A percentile compares a stretch with the other conserved stretches of the same genome.
Evolutionary conservation across 2,888 invertebrate genomes (phyloP).

Genomic region (Melieria crassipennis): DNA sequence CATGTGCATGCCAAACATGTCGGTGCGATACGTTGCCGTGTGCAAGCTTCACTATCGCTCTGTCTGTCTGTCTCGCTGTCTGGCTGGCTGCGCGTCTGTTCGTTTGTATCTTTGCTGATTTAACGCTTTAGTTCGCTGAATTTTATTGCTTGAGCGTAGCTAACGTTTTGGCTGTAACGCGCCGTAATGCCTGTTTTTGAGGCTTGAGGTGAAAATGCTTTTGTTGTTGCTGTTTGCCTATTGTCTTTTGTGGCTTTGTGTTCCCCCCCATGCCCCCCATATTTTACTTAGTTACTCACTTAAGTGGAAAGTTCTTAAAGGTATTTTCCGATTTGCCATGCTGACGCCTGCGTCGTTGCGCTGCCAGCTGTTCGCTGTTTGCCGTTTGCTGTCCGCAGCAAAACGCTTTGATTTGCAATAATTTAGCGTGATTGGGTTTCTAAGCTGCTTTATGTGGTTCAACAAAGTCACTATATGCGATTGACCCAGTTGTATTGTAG

Average conservation of each 20-base stretch:
- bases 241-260: too few species aligned
- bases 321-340: conserved; percentile 32
- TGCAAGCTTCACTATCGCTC: neutral
- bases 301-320: conserved; percentile 39
- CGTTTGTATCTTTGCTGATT: conserved; percentile 36
- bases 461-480: too few species aligned
- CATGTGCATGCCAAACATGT: too few species aligned
- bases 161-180: conserved; percentile 33
- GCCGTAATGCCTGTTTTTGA: neutral
- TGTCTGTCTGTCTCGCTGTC: neutral
- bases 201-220: neutral
- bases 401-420: too few species aligned
- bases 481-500: too few species aligned
- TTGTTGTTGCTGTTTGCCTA: conserved; percentile 7
- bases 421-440: too few species aligned
- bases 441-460: too few species aligned
- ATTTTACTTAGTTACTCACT: conserved; percentile 26
- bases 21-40: too few species aligned
- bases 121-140: conserved; percentile 42
- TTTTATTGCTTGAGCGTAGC: conserved; percentile 44
- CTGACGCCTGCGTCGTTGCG: conserved; percentile 26
- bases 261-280: too few species aligned
- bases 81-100: neutral
- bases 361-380: conserved; percentile 1
- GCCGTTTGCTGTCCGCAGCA: too few species aligned